Base-by-base conservation (phyloP, 2,113 vertebrate genomes). In the Lophius piscatorius region DNA sequence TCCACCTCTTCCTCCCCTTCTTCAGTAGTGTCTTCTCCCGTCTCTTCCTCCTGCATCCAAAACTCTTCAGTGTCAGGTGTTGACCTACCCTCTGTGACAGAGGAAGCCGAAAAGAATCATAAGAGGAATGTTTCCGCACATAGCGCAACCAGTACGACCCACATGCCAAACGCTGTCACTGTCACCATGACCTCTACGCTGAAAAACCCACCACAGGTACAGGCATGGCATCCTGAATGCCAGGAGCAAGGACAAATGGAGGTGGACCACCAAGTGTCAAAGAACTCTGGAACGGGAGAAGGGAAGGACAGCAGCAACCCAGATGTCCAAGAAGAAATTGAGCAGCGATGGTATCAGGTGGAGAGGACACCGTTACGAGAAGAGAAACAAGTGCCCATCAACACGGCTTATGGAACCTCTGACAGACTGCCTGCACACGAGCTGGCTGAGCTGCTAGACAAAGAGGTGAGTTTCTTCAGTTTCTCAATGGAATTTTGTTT, bases 341-440 rank as follows among this genome's bases (percentile, higher is more conserved):
- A 99, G 80, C 94, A 98, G 61, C 92, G 94, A 38, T 99, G 97
- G 97, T 95, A 98, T 78, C 94, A 97, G 66, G 97, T 98, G 74
- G 97, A 99, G 89, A 96, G 94, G 16, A 98, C 94, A 0, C 96
- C 95, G 0, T 86, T 98, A 33, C 91, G 97, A 38, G 96, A 98
- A 66, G 96, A 97, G 83, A 98, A 95, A 75, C 97, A 98, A 82
- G 94, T 98, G 67, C 94, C 96, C 77, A 98, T 98, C 28, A 64
- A 87, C 0, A 93, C 95, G 44, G 91, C 94, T 18, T 44, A 92
- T 12, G 44, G 40, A 21, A 57, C 54, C 39, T 36, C 80, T 17
- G 93, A 94, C 22, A 86, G 87, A 20, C 75, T 92, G 40, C 71
- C 92, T 0, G 80, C 94, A 1, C 91, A 94, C 4, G 94, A 97